Conservation (phyloP, 23 tunicate species). For the Phallusia fumigata region DNA sequence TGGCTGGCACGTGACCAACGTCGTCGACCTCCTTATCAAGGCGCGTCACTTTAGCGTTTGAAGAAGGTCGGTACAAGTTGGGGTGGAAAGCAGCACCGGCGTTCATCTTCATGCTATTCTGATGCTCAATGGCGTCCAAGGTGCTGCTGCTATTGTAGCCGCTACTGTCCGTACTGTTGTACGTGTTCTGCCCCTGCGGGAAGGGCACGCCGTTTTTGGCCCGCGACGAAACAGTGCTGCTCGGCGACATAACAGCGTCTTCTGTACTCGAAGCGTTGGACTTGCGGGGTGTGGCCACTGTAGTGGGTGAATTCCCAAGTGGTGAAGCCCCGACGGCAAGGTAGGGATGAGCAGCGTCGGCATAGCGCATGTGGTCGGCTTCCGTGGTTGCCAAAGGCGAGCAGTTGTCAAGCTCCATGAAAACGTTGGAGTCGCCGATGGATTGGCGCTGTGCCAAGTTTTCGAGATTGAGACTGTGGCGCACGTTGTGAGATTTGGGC, state of each 20-base stretch:
- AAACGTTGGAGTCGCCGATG: conserved; percentile 31
- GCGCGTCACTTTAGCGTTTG: conserved; percentile 23
- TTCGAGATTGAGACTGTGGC: conserved; percentile 81
- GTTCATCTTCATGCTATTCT: conserved; percentile 20
- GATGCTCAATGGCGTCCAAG: conserved; percentile 74
- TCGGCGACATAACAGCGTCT: conserved; percentile 51
- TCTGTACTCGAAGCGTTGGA: conserved; percentile 8
- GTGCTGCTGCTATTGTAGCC: conserved; percentile 95
- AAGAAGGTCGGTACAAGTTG: conserved; percentile 15
- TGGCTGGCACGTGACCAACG: conserved; percentile 42
- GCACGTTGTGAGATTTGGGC: conserved; percentile 81
- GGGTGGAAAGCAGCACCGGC: conserved; percentile 12
- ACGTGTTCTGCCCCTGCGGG: conserved; percentile 72
- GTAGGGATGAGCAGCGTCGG: conserved; percentile 21
- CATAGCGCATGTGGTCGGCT: conserved; percentile 4
- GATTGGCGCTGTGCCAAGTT: conserved; percentile 55
- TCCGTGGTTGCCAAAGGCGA: conserved; percentile 31
- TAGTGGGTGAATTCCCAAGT: conserved; percentile 7
- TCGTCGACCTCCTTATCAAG: conserved; percentile 24
- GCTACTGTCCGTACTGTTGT: conserved; percentile 93
- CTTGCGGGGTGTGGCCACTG: background rate
- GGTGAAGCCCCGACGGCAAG: conserved; percentile 11
- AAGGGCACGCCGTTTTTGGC: conserved; percentile 36
- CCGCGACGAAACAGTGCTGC: conserved; percentile 49
- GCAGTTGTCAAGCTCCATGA: conserved; percentile 34